Conservation (phyloP, 2,888 invertebrate species). For the Sinhomidia bicolor region DNA sequence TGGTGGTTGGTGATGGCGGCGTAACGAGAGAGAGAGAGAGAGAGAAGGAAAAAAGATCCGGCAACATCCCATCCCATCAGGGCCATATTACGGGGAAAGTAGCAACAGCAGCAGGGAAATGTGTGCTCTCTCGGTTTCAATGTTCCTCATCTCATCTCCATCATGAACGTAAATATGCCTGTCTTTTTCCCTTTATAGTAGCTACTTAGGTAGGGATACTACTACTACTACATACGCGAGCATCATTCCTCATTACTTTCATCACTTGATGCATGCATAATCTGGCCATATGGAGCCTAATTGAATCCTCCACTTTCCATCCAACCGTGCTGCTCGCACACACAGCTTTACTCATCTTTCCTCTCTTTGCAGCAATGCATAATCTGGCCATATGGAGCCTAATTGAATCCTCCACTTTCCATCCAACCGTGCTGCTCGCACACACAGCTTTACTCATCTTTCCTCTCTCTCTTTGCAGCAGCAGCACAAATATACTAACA, state of each 20-base stretch:
- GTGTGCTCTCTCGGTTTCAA: not conserved
- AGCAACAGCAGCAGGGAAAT: not conserved
- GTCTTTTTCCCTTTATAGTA: no score
- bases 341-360: conserved; percentile 72
- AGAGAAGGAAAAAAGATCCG: not conserved
- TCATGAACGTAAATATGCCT: not conserved
- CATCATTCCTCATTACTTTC: conserved; percentile 74
- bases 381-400: conserved; percentile 73
- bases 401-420: conserved; percentile 71
- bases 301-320: conserved; percentile 69
- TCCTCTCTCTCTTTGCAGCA: not conserved
- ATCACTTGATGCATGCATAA: conserved; percentile 75
- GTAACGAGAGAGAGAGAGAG: conserved; percentile 35
- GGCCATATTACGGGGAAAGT: not conserved
- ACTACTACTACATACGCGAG: not conserved
- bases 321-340: conserved; percentile 10
- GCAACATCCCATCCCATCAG: conserved; percentile 38
- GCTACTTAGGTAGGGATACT: not conserved
- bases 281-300: conserved; percentile 73
- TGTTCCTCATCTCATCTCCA: conserved; percentile 7
- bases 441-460: not conserved
- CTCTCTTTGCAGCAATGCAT: conserved; percentile 72
- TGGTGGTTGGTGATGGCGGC: not conserved
- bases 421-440: conserved; percentile 15
- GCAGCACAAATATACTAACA: not conserved